Percentiles rank a stretch among this genome's conserved stretches.
Evolutionary conservation across 53 echinoderm and acorn worm genomes (phyloP).

Genomic region (Paelopatides confundens): DNA sequence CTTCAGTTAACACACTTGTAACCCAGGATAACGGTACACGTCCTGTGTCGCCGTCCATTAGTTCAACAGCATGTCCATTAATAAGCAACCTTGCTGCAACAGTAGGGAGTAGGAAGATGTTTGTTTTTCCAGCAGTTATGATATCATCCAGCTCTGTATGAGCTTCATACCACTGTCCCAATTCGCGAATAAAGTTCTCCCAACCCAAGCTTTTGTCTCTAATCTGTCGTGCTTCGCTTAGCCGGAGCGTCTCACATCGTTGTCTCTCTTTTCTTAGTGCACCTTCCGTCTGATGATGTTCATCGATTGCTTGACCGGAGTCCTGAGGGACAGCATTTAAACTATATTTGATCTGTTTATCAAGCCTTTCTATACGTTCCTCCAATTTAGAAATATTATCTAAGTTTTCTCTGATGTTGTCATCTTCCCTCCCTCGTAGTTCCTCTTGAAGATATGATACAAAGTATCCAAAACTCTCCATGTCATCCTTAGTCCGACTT

Average conservation of each 20-base stretch:
- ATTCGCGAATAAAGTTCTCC: not conserved
- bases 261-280: not conserved
- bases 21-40: slow-evolving; percentile 15
- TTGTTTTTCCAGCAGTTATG: not conserved
- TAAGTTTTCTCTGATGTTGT: not conserved
- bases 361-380: not conserved
- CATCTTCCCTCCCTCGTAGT: not conserved
- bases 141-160: not conserved
- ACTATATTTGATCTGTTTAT: not conserved
- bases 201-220: not conserved
- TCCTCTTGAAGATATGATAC: not conserved
- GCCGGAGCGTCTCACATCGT: not conserved
- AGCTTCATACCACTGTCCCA: not conserved
- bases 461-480: not conserved
- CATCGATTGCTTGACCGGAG: too few species aligned
- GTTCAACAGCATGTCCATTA: not conserved
- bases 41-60: slow-evolving; percentile 9
- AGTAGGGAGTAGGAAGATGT: not conserved
- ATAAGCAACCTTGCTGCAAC: not conserved
- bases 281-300: too few species aligned
- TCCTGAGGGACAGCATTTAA: not conserved
- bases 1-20: not conserved
- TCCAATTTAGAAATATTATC: not conserved
- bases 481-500: not conserved
- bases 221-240: not conserved